Conservation (phyloP, 2,888 invertebrate species). For the Amphimallon solstitiale region DNA sequence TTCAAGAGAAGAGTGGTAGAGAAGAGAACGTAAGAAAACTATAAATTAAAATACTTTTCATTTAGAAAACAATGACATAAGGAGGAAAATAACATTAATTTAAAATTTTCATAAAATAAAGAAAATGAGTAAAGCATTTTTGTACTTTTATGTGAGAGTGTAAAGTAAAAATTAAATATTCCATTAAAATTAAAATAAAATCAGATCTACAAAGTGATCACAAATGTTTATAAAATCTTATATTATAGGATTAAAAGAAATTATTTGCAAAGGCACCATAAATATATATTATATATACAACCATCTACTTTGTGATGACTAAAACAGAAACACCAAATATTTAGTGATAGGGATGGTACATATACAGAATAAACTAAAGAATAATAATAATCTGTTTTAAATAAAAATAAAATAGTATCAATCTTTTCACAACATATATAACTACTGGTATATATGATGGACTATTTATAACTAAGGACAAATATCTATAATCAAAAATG, state of each 20-base stretch:
- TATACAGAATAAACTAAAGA: neutral
- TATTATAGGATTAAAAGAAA: conserved; percentile 4
- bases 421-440: no score
- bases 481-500: no score
- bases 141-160: neutral
- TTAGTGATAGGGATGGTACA: neutral
- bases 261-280: neutral
- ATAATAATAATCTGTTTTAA: neutral
- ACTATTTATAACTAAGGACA: no score
- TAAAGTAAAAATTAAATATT: neutral
- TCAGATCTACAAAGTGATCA: conserved; percentile 19
- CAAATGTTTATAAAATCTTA: neutral
- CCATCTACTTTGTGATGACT: conserved; percentile 31
- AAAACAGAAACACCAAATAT: conserved; percentile 13
- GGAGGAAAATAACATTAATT: conserved; percentile 1
- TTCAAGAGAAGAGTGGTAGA: neutral
- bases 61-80: neutral
- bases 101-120: neutral
- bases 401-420: conserved; percentile 1
- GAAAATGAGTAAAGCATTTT: neutral
- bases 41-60: neutral
- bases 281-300: conserved; percentile 13
- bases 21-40: neutral
- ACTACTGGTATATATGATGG: no score
- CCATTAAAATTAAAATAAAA: conserved; percentile 19